Base-by-base conservation (phyloP, 2,113 vertebrate genomes). In the Tenrec ecaudatus region DNA sequence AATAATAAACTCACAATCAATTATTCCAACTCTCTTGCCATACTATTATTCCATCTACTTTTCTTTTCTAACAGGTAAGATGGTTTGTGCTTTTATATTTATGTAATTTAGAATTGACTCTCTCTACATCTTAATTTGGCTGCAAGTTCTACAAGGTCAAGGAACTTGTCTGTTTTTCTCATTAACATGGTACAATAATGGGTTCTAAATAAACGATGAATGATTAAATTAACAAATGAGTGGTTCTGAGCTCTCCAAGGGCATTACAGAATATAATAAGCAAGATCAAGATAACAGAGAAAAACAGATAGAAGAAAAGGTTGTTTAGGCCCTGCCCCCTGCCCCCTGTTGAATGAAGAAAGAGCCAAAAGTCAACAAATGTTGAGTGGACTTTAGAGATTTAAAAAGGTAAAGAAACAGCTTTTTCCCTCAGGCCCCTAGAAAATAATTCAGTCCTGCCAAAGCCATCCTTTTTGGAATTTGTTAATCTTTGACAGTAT, bases 181-280 rank as follows among this genome's bases (percentile, higher is more conserved):
- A 64, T 58, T 1, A 27, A 20, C 64, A 1, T 40, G 20, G 80
- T 83, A 91, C 9, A 68, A 40, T n/a, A 78, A 62, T 57, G 78
- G 38, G 12, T 92, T 94, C 25, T 31, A 66, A 80, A 71, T 82
- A 76, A 91, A 90, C 82, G 75, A 71, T 47, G 14, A 86, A 76
- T 38, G 25, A 60, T 38, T 47, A 15, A 91, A 38, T 29, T 23
- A 57, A 31, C 36, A 1, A 60, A 47, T 47, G 47, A 75, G 36
- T 91, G 29, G 9, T 53, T 95, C 77, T 90, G 23, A 88, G 88
- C 4, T 89, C 25, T n/a, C 8, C 77, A 40, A 87, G 57, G 7
- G 40, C 69, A 76, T 53, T 81, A 31, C 0, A 82, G 22, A 78
- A 40, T 27, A 23, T 12, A 40, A 40, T 40, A 16, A 84, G 12